phyloP scores from a whole-genome alignment of 1,140 invertebrate species.

The Odontomachus brunneus region DNA sequence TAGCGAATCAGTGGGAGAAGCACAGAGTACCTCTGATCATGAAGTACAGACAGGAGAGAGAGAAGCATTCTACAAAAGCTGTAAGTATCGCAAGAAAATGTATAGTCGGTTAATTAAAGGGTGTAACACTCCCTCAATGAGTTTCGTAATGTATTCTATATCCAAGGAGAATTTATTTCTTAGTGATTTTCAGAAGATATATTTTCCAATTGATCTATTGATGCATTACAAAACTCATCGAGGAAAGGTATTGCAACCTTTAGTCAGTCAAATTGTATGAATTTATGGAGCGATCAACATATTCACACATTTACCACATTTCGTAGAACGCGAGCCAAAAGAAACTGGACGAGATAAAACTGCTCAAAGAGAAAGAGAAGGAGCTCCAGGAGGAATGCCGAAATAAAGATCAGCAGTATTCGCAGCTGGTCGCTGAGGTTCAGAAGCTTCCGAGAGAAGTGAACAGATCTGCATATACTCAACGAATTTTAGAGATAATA shows the following conservation, averaged over 20 bases:
- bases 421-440: slow-evolving; percentile 88
- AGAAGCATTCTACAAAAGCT: slow-evolving; percentile 87
- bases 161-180: too few relatives aligned
- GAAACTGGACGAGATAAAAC: slow-evolving; percentile 85
- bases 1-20: slow-evolving; percentile 90
- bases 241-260: too few relatives aligned
- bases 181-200: too few relatives aligned
- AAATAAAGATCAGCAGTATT: slow-evolving; percentile 87
- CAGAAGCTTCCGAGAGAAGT: slow-evolving; percentile 89
- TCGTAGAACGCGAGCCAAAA: slow-evolving; percentile 85
- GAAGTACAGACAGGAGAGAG: slow-evolving; percentile 87
- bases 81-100: slow-evolving; percentile 82
- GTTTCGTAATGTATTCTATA: too few relatives aligned
- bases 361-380: slow-evolving; percentile 86
- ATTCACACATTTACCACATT: too few relatives aligned
- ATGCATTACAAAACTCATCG: too few relatives aligned
- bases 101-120: slow-evolving; percentile 1
- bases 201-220: too few relatives aligned
- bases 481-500: slow-evolving; percentile 97
- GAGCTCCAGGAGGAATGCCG: slow-evolving; percentile 87
- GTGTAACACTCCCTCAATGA: too few relatives aligned
- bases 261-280: too few relatives aligned
- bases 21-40: slow-evolving; percentile 88
- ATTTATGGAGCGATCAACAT: too few relatives aligned
- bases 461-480: slow-evolving; percentile 94